Evolutionary conservation across 1,140 invertebrate genomes (phyloP).

Genomic region (Drosophila punjabiensis): DNA sequence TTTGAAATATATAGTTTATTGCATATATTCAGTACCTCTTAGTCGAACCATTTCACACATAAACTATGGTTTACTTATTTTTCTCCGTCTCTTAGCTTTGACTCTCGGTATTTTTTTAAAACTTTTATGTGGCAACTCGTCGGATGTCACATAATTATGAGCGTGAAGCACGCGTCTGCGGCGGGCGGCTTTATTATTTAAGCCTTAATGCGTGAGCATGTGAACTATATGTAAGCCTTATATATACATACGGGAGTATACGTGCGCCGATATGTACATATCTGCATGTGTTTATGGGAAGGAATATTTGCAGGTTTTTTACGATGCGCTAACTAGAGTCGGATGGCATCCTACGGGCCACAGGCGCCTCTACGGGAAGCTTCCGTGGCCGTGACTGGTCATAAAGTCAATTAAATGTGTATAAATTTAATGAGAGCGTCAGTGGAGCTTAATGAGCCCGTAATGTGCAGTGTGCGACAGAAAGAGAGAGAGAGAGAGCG

Average conservation of each 20-base stretch:
- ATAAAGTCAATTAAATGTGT: conserved; percentile 81
- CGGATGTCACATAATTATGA: conserved; percentile 81
- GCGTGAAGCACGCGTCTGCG: conserved; percentile 49
- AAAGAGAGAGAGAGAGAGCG: conserved; percentile 7
- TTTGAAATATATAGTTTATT: not conserved
- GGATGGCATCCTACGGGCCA: conserved; percentile 47
- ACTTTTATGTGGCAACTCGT: conserved; percentile 58
- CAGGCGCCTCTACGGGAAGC: conserved; percentile 22
- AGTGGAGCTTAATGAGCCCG: conserved; percentile 60
- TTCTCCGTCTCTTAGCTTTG: conserved; percentile 19
- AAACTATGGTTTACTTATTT: conserved; percentile 8
- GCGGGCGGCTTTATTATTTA: conserved; percentile 72
- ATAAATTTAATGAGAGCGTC: conserved; percentile 76
- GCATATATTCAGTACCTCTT: not conserved
- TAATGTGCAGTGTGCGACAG: conserved; percentile 30
- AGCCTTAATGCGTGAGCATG: conserved; percentile 76
- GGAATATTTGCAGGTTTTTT: conserved; percentile 56
- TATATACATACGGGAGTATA: not conserved
- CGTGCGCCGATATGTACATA: not conserved
- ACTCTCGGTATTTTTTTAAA: conserved; percentile 57
- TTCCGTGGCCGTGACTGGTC: conserved; percentile 48
- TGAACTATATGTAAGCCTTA: conserved; percentile 34
- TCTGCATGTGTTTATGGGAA: conserved; percentile 23
- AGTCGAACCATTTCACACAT: not conserved
- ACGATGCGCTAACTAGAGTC: conserved; percentile 73